Conservation (phyloP, 2,888 invertebrate species). For the Acronicta aceris region DNA sequence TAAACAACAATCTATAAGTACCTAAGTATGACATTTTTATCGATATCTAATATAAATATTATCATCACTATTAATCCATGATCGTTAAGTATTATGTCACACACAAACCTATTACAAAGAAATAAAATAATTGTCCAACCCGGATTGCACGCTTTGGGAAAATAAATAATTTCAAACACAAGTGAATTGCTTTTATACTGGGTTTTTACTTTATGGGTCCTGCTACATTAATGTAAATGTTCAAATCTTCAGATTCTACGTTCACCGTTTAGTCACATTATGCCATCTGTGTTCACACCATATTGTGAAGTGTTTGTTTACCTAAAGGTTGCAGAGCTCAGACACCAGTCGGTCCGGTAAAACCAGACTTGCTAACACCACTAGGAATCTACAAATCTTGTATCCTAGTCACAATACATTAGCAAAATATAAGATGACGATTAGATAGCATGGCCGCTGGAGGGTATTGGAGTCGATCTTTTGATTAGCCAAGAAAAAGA, state of each 20-base stretch:
- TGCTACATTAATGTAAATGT: too few relatives aligned
- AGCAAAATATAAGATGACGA: too few relatives aligned
- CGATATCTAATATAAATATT: conserved; percentile 16
- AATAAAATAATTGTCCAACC: conserved; percentile 48
- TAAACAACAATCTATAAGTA: too few relatives aligned
- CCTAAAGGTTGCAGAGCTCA: conserved; percentile 14
- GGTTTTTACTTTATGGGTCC: neutral
- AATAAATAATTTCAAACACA: too few relatives aligned
- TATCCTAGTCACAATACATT: too few relatives aligned
- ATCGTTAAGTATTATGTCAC: conserved; percentile 57
- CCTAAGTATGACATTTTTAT: too few relatives aligned
- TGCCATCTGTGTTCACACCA: neutral
- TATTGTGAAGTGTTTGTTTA: conserved; percentile 4
- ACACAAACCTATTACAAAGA: conserved; percentile 40
- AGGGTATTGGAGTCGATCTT: too few relatives aligned
- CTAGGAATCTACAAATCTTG: too few relatives aligned
- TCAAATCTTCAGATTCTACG: too few relatives aligned
- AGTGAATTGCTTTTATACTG: neutral
- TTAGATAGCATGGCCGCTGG: too few relatives aligned
- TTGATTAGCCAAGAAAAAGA: too few relatives aligned
- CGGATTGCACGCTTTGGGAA: conserved; percentile 39
- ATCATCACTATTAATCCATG: conserved; percentile 45
- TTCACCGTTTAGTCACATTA: neutral
- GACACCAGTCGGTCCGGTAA: conserved; percentile 8
- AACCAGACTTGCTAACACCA: neutral